Evolutionary conservation across 2,797 vertebrate genomes (phyloP).

Genomic region (Lutjanus argentimaculatus): DNA sequence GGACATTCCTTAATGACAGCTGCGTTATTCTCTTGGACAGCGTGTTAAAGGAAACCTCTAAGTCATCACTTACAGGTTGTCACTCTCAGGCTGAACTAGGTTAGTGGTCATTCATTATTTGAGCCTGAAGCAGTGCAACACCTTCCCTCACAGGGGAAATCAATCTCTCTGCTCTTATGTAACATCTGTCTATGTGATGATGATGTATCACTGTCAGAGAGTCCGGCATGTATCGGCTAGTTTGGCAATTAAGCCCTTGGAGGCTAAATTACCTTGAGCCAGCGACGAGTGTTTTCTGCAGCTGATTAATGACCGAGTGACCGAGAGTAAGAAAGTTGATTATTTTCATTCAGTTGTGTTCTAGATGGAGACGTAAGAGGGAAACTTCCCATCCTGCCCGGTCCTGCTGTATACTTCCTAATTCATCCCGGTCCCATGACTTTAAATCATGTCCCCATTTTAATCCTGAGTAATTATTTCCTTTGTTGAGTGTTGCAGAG

Average conservation of each 20-base stretch:
- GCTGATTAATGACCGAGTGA: conserved; percentile 37
- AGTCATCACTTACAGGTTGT: conserved; percentile 59
- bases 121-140: conserved; percentile 37
- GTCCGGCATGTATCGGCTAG: conserved; percentile 19
- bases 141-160: conserved; percentile 51
- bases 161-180: conserved; percentile 44
- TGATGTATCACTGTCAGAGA: conserved; percentile 47
- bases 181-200: conserved; percentile 44
- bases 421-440: conserved; percentile 36
- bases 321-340: neutral
- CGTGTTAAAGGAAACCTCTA: conserved; percentile 54
- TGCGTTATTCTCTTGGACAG: conserved; percentile 32
- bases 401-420: conserved; percentile 7
- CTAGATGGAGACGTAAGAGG: neutral
- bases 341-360: neutral
- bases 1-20: conserved; percentile 38
- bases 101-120: conserved; percentile 57
- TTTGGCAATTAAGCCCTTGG: conserved; percentile 38
- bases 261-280: conserved; percentile 28
- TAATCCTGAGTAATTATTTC: conserved; percentile 53
- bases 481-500: conserved; percentile 23
- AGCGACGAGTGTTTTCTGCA: neutral
- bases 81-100: conserved; percentile 39
- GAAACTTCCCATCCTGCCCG: neutral
- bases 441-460: conserved; percentile 42